phyloP scores from a whole-genome alignment of 2,888 invertebrate genomes.

The Cordilura impudica region DNA sequence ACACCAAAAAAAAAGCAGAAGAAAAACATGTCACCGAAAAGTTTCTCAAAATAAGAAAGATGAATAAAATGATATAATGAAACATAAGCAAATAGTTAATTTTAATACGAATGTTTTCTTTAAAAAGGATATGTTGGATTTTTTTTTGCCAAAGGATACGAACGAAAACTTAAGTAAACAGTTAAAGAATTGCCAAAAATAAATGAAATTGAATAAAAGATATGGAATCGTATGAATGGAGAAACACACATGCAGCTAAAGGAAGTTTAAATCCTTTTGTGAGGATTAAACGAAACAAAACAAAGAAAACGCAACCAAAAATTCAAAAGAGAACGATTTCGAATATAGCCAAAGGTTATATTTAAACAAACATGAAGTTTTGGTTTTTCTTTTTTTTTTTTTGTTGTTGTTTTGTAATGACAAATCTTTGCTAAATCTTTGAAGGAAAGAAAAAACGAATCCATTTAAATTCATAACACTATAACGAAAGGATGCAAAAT shows the following conservation, averaged over 20 bases:
- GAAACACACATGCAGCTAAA: neutral
- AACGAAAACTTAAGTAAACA: neutral
- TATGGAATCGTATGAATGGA: too few species aligned
- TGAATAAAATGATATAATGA: neutral
- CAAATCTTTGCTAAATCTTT: too few species aligned
- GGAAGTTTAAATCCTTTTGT: neutral
- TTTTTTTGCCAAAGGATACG: neutral
- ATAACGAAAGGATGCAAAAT: neutral
- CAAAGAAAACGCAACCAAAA: neutral
- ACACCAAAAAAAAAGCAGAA: neutral
- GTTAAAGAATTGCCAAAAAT: neutral
- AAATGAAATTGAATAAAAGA: neutral
- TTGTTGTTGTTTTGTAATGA: too few species aligned
- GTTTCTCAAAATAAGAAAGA: neutral
- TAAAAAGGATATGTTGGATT: neutral
- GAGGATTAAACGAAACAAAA: slow-evolving; percentile 1
- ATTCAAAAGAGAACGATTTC: too few species aligned
- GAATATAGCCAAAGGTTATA: too few species aligned
- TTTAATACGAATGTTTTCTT: too few species aligned
- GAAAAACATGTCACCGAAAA: neutral
- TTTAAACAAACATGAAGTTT: too few species aligned
- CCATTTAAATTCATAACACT: too few species aligned
- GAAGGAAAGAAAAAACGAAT: neutral
- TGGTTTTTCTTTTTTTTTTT: neutral
- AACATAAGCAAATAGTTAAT: slow-evolving; percentile 9